phyloP scores from a whole-genome alignment of 1,140 invertebrate species.

The Ceratoteleas bidentatus region DNA sequence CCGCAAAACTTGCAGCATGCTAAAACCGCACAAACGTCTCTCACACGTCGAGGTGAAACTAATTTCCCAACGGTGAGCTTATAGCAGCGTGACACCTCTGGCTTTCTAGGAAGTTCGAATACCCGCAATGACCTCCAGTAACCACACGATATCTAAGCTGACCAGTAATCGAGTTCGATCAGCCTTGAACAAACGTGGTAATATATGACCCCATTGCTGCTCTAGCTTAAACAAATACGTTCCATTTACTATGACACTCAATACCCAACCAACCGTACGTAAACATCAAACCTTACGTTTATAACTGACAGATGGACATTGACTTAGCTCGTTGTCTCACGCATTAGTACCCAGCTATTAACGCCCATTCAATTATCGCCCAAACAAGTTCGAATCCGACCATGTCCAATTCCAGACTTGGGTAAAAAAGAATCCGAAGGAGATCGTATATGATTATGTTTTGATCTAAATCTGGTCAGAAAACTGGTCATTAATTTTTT shows the following conservation, averaged over 20 bases:
- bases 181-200: conserved; percentile 64
- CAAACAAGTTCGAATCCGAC: too few relatives aligned
- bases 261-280: conserved; percentile 16
- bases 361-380: too few relatives aligned
- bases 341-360: too few relatives aligned
- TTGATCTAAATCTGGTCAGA: too few relatives aligned
- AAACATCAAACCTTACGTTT: conserved; percentile 39
- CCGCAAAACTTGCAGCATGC: conserved; percentile 57
- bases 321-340: too few relatives aligned
- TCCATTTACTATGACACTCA: conserved; percentile 53
- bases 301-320: conserved; percentile 9
- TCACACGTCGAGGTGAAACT: conserved; percentile 62
- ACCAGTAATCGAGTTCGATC: conserved; percentile 67
- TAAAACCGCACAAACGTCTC: conserved; percentile 59
- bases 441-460: too few relatives aligned
- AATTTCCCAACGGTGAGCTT: conserved; percentile 68
- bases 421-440: too few relatives aligned
- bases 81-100: conserved; percentile 59
- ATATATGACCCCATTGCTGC: conserved; percentile 51
- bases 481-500: too few relatives aligned
- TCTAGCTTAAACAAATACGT: conserved; percentile 61
- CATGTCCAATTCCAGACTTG: too few relatives aligned
- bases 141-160: conserved; percentile 65
- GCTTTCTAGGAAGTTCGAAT: conserved; percentile 62
- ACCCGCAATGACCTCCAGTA: conserved; percentile 58